Evolutionary conservation across 2,888 invertebrate species (phyloP).

Genomic region (Ditylenchus weischeri): DNA sequence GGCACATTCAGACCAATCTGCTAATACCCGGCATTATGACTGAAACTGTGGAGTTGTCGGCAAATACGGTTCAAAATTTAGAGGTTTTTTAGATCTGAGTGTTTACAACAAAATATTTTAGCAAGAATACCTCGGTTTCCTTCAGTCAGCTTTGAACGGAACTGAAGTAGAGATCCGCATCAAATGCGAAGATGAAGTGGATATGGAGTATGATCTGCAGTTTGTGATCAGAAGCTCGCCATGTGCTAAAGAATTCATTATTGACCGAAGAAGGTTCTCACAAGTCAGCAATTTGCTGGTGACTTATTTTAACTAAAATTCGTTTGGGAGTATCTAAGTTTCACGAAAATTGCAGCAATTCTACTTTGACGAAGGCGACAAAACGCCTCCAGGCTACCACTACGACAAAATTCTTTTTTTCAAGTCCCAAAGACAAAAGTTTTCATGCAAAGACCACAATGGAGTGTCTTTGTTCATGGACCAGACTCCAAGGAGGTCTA

Average conservation of each 20-base stretch:
- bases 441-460: constrained; percentile 40
- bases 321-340: background rate
- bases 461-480: constrained; percentile 35
- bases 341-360: constrained; percentile 27
- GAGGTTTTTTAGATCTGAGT: background rate
- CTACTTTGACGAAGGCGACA: constrained; percentile 41
- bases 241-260: constrained; percentile 56
- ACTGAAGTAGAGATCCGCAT: constrained; percentile 53
- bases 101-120: constrained; percentile 31
- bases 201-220: constrained; percentile 48
- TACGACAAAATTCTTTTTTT: constrained; percentile 45
- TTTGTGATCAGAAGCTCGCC: constrained; percentile 54
- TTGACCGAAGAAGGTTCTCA: constrained; percentile 29
- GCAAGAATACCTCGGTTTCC: constrained; percentile 54
- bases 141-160: constrained; percentile 53
- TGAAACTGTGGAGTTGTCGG: constrained; percentile 35
- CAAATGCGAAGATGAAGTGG: constrained; percentile 42
- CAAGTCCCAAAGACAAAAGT: constrained; percentile 43
- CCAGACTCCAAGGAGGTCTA: constrained; percentile 24
- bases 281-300: constrained; percentile 39
- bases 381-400: constrained; percentile 45
- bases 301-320: background rate
- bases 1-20: constrained; percentile 28
- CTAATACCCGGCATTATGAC: constrained; percentile 46
- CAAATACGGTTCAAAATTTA: constrained; percentile 29